Conservation (phyloP, 2,797 vertebrate genomes). For the Gobionotothen gibberifrons region DNA sequence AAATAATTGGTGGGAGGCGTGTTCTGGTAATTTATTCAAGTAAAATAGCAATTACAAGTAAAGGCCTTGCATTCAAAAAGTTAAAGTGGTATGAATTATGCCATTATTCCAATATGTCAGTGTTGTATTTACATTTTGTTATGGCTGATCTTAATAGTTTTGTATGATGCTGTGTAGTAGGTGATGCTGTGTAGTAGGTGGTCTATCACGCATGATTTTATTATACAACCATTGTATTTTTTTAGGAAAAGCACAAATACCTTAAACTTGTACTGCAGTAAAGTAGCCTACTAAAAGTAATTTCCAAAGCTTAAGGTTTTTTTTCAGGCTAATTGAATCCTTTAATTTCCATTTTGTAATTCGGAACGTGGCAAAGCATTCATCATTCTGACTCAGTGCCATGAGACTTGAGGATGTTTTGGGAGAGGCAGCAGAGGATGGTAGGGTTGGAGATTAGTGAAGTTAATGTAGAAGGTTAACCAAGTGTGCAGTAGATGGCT, state of each 20-base stretch:
- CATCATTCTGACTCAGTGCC: neutral
- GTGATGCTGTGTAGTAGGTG: neutral
- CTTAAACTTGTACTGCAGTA: neutral
- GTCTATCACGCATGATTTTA: neutral
- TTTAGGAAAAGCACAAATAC: neutral
- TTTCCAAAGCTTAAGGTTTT: neutral
- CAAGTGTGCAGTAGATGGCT: too few relatives aligned
- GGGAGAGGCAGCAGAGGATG: constrained; percentile 36
- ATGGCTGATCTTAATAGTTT: neutral
- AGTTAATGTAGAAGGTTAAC: too few relatives aligned
- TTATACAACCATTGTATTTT: neutral
- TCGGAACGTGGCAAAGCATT: neutral
- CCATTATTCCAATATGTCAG: too few relatives aligned
- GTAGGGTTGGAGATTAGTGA: neutral
- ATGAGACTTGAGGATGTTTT: constrained; percentile 18
- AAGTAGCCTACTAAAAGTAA: neutral
- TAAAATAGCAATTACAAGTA: neutral
- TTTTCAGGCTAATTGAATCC: neutral
- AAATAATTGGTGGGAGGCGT: accelerated
- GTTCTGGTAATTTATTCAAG: neutral
- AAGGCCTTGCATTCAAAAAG: neutral
- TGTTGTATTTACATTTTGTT: neutral
- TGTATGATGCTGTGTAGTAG: neutral
- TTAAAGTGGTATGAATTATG: neutral
- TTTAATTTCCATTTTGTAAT: neutral